These are phyloP conservation scores for Nephrotoma appendiculata DNA, from an alignment of 2,888 invertebrate species.

Conservation along the genomic window DNA sequence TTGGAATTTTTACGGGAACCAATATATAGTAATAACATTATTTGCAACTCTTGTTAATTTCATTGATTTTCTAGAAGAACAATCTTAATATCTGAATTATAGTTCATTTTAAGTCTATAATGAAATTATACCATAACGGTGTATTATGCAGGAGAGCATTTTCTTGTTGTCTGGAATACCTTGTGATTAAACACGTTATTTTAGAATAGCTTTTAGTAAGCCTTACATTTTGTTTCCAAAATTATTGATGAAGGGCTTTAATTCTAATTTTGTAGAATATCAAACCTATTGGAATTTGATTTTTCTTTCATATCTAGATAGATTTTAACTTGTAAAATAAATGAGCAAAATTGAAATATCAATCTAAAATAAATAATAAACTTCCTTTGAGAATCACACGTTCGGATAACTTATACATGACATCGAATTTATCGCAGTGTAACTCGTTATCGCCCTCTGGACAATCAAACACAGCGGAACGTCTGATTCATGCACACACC, in stretches of 20 bases:
- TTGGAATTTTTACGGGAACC: neutral
- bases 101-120: neutral
- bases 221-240: neutral
- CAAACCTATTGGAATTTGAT: neutral
- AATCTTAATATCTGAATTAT: neutral
- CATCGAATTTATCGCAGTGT: no score
- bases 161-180: no score
- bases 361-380: neutral
- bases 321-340: neutral
- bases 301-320: neutral
- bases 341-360: neutral
- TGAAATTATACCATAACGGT: no score
- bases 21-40: neutral
- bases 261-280: neutral
- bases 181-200: no score
- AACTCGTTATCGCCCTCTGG: no score
- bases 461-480: no score
- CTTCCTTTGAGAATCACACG: no score
- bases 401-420: no score
- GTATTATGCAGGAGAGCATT: no score
- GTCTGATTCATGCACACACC: no score
- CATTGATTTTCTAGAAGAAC: neutral
- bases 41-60: neutral
- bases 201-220: neutral
- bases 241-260: neutral